Evolutionary conservation across 2,113 vertebrate genomes (phyloP).

Genomic region (Hylia prasina): DNA sequence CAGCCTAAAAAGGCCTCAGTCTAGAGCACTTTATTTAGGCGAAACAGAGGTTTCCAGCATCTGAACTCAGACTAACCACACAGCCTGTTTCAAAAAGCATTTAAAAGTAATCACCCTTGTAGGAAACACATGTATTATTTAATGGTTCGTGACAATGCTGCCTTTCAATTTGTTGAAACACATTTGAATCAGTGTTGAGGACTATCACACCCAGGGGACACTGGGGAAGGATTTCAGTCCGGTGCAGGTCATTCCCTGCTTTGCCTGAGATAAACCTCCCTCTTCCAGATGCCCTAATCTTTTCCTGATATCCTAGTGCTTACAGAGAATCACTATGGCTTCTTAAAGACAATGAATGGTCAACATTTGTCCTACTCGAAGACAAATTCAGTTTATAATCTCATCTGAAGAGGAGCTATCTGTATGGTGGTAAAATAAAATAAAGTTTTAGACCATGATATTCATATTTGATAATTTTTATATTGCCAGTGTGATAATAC

Average conservation of each 20-base stretch:
- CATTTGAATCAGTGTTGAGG: neutral
- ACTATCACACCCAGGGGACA: neutral
- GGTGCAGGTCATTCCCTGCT: neutral
- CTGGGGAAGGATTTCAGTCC: neutral
- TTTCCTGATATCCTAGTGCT: neutral
- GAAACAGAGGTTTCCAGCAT: neutral
- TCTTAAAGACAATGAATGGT: neutral
- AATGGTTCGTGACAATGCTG: neutral
- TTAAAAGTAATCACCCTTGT: neutral
- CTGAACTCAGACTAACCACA: neutral
- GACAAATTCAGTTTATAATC: neutral
- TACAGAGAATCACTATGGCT: neutral
- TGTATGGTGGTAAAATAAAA: neutral
- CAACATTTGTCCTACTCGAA: neutral
- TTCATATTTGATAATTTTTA: neutral
- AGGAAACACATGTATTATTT: neutral
- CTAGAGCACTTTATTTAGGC: neutral
- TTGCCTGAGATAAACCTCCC: neutral
- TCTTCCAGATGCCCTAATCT: neutral
- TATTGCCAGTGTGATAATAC: neutral
- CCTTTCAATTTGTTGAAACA: neutral
- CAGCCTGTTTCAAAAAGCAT: neutral
- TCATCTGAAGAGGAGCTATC: neutral
- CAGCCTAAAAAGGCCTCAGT: neutral
- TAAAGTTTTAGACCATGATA: neutral